Percentiles rank a stretch among this genome's conserved stretches.
Conservation (phyloP, 2,113 vertebrate genomes). For the Gymnocephalus cernua region DNA sequence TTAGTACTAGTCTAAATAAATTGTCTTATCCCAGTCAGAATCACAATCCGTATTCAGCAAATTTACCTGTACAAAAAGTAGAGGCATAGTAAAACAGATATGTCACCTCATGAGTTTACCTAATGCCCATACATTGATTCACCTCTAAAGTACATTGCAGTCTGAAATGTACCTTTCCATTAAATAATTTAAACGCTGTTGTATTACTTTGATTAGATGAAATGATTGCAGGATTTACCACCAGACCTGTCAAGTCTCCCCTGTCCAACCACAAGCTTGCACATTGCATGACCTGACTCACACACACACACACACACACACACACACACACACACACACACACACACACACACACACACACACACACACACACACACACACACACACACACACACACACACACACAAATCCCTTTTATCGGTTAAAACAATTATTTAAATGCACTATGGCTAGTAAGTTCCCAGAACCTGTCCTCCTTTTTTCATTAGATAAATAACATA, state of each 20-base stretch:
- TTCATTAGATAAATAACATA: conserved; percentile 82
- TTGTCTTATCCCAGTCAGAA: too few species aligned
- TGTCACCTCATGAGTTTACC: not conserved
- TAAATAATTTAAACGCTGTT: conserved; percentile 84
- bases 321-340: conserved; percentile 54
- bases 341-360: conserved; percentile 31
- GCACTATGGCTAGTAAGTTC: conserved; percentile 71
- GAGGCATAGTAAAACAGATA: not conserved
- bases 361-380: conserved; percentile 43
- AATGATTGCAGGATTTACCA: conserved; percentile 83
- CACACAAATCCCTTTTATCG: conserved; percentile 80
- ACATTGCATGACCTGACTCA: conserved; percentile 44
- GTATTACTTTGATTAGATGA: conserved; percentile 84
- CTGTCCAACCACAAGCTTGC: conserved; percentile 51
- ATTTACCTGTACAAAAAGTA: not conserved
- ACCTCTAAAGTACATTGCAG: conserved; percentile 50
- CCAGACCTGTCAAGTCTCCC: conserved; percentile 65
- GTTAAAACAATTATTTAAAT: conserved; percentile 87
- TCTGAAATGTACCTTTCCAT: conserved; percentile 72
- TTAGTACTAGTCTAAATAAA: not conserved
- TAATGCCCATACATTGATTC: conserved; percentile 24
- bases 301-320: conserved; percentile 39
- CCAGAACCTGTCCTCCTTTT: conserved; percentile 65
- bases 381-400: conserved; percentile 25
- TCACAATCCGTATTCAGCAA: not conserved